Base-by-base conservation (phyloP, 1,140 invertebrate genomes). In the Archivesica marissinica region DNA sequence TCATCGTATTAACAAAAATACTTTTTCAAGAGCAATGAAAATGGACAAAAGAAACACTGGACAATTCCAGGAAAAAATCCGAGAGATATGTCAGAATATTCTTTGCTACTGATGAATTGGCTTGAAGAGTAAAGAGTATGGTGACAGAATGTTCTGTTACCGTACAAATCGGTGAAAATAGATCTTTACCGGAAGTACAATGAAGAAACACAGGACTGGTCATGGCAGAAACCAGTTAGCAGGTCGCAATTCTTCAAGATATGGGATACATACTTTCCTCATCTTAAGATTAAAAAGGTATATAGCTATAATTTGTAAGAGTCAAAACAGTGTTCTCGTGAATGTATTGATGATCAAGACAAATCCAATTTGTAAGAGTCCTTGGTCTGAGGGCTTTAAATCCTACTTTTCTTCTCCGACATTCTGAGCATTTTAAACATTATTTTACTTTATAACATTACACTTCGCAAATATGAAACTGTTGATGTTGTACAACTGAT, bases 281-380 rank as follows among this genome's bases (percentile, higher is more conserved):
- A 64, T 35, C 23, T 64, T n/a, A 64, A 64, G n/a, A 64, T 64
- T 17, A 64, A 64, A 35, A 64, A 64, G 59, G 59, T 64, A 64
- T n/a, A n/a, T n/a, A n/a, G n/a, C n/a, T n/a, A n/a, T n/a, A n/a
- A n/a, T n/a, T n/a, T n/a, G n/a, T n/a, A n/a, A n/a, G n/a, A n/a
- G n/a, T n/a, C n/a, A n/a, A n/a, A n/a, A n/a, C n/a, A n/a, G n/a
- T n/a, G n/a, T n/a, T n/a, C n/a, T n/a, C n/a, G n/a, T n/a, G n/a
- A n/a, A n/a, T n/a, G n/a, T n/a, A n/a, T n/a, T n/a, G n/a, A n/a
- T n/a, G n/a, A n/a, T n/a, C n/a, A n/a, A n/a, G n/a, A n/a, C n/a
- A n/a, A n/a, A n/a, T n/a, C n/a, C n/a, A n/a, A n/a, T n/a, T n/a
- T n/a, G n/a, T n/a, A n/a, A n/a, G n/a, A n/a, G n/a, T n/a, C n/a